Evolutionary conservation across 1,140 invertebrate genomes (phyloP), one percentile per base, ranked within the genome.

Genomic region (Condylostylus longicornis): DNA sequence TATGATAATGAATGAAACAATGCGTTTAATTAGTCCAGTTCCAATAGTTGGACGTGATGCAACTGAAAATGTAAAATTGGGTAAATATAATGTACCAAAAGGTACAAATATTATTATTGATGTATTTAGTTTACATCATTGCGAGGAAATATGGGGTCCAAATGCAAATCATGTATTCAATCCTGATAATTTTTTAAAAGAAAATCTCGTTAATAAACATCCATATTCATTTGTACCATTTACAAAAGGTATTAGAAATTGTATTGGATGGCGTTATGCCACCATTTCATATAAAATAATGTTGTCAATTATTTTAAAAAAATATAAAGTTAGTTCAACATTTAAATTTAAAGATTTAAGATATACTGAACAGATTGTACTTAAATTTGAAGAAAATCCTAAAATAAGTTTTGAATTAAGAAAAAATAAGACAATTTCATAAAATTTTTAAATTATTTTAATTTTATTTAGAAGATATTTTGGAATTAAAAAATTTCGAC

Each of bases 1-100:
- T 38, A 66, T 68, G 48, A 69, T 69, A 1, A 69, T 79, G 8
- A 75, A 75, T 47, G 75, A 79, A 54, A 66, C 69, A 13, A 48
- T 78, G 38, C 61, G 77, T 50, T 44, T 54, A 15, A 59, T 54
- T 44, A 42, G 54, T 7, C 53, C 52, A 0, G 54, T 58, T 3
- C 56, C 56, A 5, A 48, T 59, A 42, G 51, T 56, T 3, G 21
- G 56, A 9, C 48, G 54, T 5, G 37, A 39, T 1, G 48, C 42
- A 15, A 50, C 41, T 1, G 38, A 50, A 40, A 50, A 55, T 31
- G 32, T 59, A 12, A 31, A 33, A 13, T 17, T 57, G 18, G 34
- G 28, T 14, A 40, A 36, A 15, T 23, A 13, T 19, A 18, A 18
- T n/a, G 48, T 61, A 27, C 58, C 58, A 9, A 23, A 37, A 12